Percentiles rank a stretch among this genome's conserved stretches.
Evolutionary conservation across 2,113 vertebrate species (phyloP).

Genomic region (Microcebus murinus): DNA sequence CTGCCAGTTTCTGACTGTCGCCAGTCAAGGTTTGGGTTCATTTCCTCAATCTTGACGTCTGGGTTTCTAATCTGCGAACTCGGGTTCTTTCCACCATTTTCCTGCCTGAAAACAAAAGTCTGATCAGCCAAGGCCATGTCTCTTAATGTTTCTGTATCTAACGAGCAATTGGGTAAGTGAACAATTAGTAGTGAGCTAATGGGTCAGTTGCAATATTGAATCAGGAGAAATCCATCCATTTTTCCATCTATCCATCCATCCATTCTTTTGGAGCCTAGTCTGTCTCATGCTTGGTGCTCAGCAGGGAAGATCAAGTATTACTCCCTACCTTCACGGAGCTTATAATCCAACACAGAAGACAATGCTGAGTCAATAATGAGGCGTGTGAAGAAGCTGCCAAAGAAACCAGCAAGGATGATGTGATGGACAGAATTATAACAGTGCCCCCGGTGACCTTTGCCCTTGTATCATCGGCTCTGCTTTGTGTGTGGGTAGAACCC

Average conservation of each 20-base stretch:
- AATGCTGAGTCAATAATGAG: neutral
- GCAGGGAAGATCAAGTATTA: neutral
- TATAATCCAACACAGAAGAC: neutral
- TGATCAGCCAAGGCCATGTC: neutral
- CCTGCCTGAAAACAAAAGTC: constrained; percentile 17
- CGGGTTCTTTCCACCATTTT: neutral
- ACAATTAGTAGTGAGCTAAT: neutral
- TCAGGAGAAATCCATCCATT: neutral
- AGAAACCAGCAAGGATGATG: neutral
- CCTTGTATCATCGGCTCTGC: neutral
- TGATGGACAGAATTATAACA: neutral
- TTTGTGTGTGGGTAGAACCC: neutral
- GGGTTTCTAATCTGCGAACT: neutral
- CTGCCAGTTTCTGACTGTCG: constrained; percentile 15
- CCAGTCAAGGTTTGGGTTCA: constrained; percentile 39
- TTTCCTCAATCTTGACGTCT: constrained; percentile 45
- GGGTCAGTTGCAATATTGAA: neutral
- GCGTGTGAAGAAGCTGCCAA: neutral
- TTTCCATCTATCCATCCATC: neutral
- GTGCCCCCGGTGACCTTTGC: neutral
- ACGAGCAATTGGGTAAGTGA: neutral
- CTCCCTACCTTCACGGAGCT: neutral
- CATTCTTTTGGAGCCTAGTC: neutral
- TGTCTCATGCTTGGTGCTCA: neutral
- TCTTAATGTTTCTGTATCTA: neutral